A percentile compares a stretch with the other conserved stretches of the same genome.
Conservation (phyloP, 2,888 invertebrate genomes). For the Acleris cristana region DNA sequence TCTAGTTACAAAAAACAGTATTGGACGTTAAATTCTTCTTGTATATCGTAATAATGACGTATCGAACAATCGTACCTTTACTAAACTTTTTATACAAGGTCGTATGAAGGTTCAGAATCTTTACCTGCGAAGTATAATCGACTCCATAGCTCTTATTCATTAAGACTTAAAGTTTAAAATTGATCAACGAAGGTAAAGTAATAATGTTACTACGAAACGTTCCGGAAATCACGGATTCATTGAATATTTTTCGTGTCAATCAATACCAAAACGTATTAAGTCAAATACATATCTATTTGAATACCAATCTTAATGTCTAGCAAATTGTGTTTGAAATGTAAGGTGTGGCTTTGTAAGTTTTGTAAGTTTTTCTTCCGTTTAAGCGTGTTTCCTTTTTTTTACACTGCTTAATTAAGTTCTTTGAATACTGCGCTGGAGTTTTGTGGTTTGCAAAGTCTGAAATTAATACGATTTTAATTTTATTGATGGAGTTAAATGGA, state of each 20-base stretch:
- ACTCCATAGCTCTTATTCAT: neutral
- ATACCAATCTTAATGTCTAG: neutral
- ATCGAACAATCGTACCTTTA: neutral
- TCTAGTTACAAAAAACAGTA: too few species aligned
- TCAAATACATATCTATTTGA: neutral
- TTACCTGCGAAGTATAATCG: constrained; percentile 2
- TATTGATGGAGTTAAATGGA: neutral
- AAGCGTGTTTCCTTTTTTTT: constrained; percentile 9
- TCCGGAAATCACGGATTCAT: constrained; percentile 26
- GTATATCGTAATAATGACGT: too few species aligned
- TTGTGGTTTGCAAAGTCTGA: constrained; percentile 6
- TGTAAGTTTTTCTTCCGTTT: too few species aligned
- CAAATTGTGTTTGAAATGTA: neutral
- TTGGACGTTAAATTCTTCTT: too few species aligned
- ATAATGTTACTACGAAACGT: constrained; percentile 23
- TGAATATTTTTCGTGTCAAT: constrained; percentile 8
- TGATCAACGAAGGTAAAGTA: neutral
- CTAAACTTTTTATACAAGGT: neutral
- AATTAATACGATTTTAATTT: constrained; percentile 20
- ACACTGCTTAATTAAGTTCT: constrained; percentile 14
- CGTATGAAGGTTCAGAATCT: neutral
- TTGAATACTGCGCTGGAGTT: constrained; percentile 9
- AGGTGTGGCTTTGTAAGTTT: neutral
- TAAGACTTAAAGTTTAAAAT: neutral
- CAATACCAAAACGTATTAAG: neutral